A percentile compares a stretch with the other conserved stretches of the same genome.
Conservation (phyloP, 2,113 vertebrate genomes). For the Zingel zingel region DNA sequence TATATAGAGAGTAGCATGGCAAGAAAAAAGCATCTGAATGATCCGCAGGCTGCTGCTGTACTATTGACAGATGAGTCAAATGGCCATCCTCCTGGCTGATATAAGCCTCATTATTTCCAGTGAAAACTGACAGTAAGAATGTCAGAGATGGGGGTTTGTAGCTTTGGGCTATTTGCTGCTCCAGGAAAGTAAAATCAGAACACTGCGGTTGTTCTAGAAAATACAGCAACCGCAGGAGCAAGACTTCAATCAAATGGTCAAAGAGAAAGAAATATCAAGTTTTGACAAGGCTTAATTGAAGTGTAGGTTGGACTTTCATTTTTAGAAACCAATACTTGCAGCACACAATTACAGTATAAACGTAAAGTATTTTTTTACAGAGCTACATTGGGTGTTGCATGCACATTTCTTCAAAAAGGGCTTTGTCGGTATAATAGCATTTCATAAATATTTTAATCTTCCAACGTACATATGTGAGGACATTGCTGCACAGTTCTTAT, state of each 20-base stretch:
- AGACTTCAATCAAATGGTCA: conserved; percentile 9
- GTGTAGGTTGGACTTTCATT: neutral
- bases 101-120: conserved; percentile 50
- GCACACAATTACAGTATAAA: neutral
- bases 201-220: neutral
- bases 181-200: conserved; percentile 31
- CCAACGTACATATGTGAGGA: neutral
- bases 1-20: neutral
- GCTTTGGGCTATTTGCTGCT: conserved; percentile 23
- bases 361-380: too few species aligned
- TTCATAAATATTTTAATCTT: neutral
- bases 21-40: conserved; percentile 7
- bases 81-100: conserved; percentile 33
- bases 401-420: neutral
- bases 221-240: neutral
- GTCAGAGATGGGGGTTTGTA: conserved; percentile 27
- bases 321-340: neutral
- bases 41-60: conserved; percentile 15
- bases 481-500: neutral
- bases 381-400: neutral
- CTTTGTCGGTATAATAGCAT: neutral
- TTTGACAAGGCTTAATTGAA: neutral
- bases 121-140: conserved; percentile 33
- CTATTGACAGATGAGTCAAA: conserved; percentile 57
- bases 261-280: neutral